Evolutionary conservation across 2,888 invertebrate species (phyloP), one percentile per base, ranked within the genome.

Genomic region (Catocala nupta): DNA sequence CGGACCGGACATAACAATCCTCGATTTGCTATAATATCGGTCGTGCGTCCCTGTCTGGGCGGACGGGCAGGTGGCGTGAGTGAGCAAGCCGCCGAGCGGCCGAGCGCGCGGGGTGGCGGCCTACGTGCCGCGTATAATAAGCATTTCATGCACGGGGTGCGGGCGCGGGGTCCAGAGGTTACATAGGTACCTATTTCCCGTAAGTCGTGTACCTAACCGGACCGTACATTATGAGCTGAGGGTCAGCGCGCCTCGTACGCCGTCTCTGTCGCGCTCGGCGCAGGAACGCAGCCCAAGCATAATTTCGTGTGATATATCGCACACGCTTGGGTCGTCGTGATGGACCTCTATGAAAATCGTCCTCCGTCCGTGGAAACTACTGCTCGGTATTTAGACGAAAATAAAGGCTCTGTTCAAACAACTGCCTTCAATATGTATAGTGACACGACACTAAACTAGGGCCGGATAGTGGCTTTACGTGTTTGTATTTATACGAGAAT

Each of bases 91-190:
- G 82, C 76, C 75, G 78, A 49, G 63, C 78, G 81, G 71, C 36
- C 36, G 9, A 39, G 36, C 75, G 84, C 82, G 83, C 89, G 89
- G 91, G 92, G 90, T 87, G 90, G 90, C 86, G 85, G 76, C 73
- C 71, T 89, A 94, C 94, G 95, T 94, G 95, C 94, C 94, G 92
- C 92, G 95, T 94, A 95, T 94, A 94, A 95, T 95, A 95, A 95
- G 94, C 94, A 95, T 94, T 94, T 95, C 95, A 95, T 95, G 95
- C 95, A 94, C 89, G 92, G 93, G 94, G 90, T 80, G 89, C 84
- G 89, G 88, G 90, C 85, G 91, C 90, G 90, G 90, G 90, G 84
- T 86, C 81, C 81, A 80, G 86, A 85, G 87, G 89, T 85, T 89
- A 89, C 90, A 90, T 91, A 90, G 88, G 89, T 91, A 93, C 93